phyloP scores from a whole-genome alignment of 2,888 invertebrate genomes.

The Heliconius aoede region DNA sequence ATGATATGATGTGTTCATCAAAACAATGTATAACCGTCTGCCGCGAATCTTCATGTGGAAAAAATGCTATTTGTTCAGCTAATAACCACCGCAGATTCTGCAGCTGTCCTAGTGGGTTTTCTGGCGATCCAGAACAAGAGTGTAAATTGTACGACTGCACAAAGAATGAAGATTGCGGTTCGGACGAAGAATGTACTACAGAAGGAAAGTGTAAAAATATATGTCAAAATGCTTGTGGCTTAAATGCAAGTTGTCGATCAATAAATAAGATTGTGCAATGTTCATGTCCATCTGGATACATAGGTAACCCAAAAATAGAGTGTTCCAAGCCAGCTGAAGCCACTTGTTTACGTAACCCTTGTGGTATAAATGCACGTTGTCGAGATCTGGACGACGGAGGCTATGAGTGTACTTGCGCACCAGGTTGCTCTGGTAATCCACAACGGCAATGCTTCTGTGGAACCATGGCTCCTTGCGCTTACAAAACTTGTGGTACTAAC shows the following conservation, averaged over 20 bases:
- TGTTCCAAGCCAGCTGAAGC: conserved; percentile 88
- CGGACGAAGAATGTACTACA: conserved; percentile 89
- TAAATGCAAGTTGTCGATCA: conserved; percentile 93
- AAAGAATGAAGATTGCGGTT: conserved; percentile 89
- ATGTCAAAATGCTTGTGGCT: conserved; percentile 91
- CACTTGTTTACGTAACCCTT: conserved; percentile 91
- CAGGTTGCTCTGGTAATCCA: conserved; percentile 92
- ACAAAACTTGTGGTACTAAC: conserved; percentile 91
- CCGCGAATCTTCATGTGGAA: conserved; percentile 88
- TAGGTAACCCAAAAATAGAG: conserved; percentile 91
- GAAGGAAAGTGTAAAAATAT: conserved; percentile 91
- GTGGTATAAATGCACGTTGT: conserved; percentile 92
- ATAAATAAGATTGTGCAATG: conserved; percentile 90
- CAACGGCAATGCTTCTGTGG: conserved; percentile 91
- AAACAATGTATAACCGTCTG: conserved; percentile 89
- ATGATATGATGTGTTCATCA: conserved; percentile 88
- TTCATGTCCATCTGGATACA: conserved; percentile 90
- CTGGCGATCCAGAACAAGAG: conserved; percentile 90
- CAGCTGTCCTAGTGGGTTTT: conserved; percentile 93
- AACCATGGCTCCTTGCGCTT: conserved; percentile 89
- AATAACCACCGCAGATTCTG: conserved; percentile 93
- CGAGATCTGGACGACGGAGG: conserved; percentile 89
- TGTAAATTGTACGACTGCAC: conserved; percentile 91
- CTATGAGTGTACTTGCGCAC: conserved; percentile 91
- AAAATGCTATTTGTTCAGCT: conserved; percentile 90